A percentile compares a stretch with the other conserved stretches of the same genome.
These are phyloP conservation scores for Polydrusus cervinus DNA, from an alignment of 2,888 invertebrate species.

Conservation along the genomic window DNA sequence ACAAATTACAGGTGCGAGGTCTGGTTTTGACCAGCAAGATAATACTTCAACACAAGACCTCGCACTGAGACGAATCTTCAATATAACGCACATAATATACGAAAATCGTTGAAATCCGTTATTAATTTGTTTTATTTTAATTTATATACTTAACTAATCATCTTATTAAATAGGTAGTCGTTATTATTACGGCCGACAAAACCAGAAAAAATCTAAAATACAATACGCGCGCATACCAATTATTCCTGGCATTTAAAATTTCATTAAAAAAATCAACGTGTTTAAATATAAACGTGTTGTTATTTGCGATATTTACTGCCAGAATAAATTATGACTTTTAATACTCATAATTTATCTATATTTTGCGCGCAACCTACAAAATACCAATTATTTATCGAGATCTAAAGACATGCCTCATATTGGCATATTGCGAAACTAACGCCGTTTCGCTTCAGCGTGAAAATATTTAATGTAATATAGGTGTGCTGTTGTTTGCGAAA, in stretches of 20 bases:
- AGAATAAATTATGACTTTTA: slow-evolving; percentile 31
- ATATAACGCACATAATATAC: too few species aligned
- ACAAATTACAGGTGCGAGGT: too few species aligned
- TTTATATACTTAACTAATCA: too few species aligned
- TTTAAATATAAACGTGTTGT: slow-evolving; percentile 29
- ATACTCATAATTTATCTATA: slow-evolving; percentile 31
- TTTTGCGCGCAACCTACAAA: slow-evolving; percentile 32
- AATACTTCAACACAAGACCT: too few species aligned
- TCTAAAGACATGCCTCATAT: slow-evolving; percentile 27
- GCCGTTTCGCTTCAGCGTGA: slow-evolving; percentile 11
- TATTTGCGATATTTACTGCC: slow-evolving; percentile 4
- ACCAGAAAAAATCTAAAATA: too few species aligned
- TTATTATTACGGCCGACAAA: too few species aligned
- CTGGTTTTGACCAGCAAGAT: too few species aligned
- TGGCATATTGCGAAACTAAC: slow-evolving; percentile 44
- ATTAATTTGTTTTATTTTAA: too few species aligned
- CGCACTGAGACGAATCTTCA: too few species aligned
- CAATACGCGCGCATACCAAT: background rate
- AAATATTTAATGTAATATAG: background rate
- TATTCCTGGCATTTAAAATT: slow-evolving; percentile 33
- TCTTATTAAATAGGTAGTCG: too few species aligned
- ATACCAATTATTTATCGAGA: slow-evolving; percentile 44
- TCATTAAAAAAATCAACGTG: slow-evolving; percentile 32
- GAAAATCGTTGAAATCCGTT: too few species aligned
- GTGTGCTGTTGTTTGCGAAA: background rate